Percentiles rank a stretch among this genome's conserved stretches.
Evolutionary conservation across 1,140 invertebrate species (phyloP).

Genomic region (Brachionus angularis): DNA sequence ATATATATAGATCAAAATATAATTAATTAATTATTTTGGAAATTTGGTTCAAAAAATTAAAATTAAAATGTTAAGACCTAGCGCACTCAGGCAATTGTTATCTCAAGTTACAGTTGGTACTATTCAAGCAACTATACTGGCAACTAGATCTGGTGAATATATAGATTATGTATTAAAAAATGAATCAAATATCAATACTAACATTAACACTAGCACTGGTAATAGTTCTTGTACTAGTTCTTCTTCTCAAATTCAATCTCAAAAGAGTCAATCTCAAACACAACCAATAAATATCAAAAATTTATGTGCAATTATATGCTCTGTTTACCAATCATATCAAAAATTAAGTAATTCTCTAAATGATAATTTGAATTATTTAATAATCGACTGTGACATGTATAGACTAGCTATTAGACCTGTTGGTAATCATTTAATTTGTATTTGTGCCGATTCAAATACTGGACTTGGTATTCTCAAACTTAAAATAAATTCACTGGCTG

Average conservation of each 20-base stretch:
- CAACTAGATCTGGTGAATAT: conserved; percentile 29
- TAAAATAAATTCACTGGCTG: conserved; percentile 26
- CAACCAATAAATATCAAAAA: conserved; percentile 28
- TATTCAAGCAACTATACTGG: conserved; percentile 28
- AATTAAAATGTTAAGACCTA: conserved; percentile 41
- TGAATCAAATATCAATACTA: too few species aligned
- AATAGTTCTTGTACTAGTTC: not conserved
- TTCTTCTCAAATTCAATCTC: not conserved
- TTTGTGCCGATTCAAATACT: conserved; percentile 38
- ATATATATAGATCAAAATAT: too few species aligned
- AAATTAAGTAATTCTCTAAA: conserved; percentile 7
- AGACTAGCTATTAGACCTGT: conserved; percentile 28
- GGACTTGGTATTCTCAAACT: conserved; percentile 40
- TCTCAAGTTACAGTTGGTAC: conserved; percentile 13
- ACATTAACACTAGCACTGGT: not conserved
- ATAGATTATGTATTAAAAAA: conserved; percentile 27
- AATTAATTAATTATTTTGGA: too few species aligned
- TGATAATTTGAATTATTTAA: conserved; percentile 17
- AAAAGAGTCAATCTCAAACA: not conserved
- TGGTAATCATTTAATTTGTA: conserved; percentile 31
- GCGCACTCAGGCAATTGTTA: conserved; percentile 22
- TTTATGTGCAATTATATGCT: conserved; percentile 37
- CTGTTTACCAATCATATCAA: conserved; percentile 39
- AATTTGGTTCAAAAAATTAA: too few species aligned
- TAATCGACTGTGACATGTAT: conserved; percentile 36